Conservation (phyloP, 2,797 vertebrate genomes). For the Rhinogobio ventralis region DNA sequence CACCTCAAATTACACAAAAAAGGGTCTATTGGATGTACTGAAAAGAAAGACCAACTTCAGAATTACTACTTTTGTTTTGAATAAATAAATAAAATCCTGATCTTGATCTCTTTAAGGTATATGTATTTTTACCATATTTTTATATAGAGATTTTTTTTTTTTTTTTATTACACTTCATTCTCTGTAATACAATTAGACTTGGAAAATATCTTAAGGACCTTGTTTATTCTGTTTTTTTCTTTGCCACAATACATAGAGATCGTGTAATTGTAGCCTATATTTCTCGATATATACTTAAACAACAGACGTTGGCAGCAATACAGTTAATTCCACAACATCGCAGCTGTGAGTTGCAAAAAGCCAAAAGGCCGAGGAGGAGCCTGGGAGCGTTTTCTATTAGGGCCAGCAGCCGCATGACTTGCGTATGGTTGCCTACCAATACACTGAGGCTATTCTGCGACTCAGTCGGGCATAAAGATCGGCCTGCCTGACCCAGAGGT, state of each 20-base stretch:
- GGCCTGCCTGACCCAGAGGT: conserved; percentile 74
- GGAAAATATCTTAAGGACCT: neutral
- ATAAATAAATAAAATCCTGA: neutral
- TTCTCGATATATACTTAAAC: neutral
- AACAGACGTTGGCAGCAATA: neutral
- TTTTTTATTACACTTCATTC: neutral
- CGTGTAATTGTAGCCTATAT: conserved; percentile 5
- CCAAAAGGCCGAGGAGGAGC: conserved; percentile 59
- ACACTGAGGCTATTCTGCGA: conserved; percentile 74
- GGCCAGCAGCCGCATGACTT: conserved; percentile 77
- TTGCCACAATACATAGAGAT: neutral
- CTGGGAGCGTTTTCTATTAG: conserved; percentile 73
- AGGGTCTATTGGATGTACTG: too few relatives aligned
- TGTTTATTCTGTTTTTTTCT: conserved; percentile 4
- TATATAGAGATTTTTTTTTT: too few relatives aligned
- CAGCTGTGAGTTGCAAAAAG: conserved; percentile 53
- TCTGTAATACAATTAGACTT: neutral
- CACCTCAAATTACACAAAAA: neutral
- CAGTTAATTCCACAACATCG: conserved; percentile 50
- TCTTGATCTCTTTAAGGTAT: neutral
- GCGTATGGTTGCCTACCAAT: conserved; percentile 73
- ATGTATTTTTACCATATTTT: neutral
- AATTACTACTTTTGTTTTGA: neutral
- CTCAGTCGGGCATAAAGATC: conserved; percentile 81
- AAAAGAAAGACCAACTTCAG: neutral